Percentiles rank a stretch among this genome's conserved stretches.
These are phyloP conservation scores for Hemibagrus guttatus DNA, from an alignment of 2,797 vertebrate genomes.

Conservation along the genomic window DNA sequence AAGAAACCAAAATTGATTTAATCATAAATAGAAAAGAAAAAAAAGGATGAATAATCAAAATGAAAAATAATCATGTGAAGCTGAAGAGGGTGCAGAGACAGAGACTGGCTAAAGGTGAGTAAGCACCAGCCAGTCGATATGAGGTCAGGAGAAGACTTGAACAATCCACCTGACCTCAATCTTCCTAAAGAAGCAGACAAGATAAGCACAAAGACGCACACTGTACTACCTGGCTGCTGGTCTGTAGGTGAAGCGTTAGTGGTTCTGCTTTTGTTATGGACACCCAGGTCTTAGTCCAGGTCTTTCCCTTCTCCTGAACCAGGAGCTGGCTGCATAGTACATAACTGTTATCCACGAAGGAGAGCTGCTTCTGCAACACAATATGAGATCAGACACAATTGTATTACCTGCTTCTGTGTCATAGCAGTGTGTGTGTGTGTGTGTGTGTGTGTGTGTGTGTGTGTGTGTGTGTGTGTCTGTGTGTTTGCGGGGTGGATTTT, in stretches of 20 bases:
- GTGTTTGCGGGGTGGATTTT: too few species aligned
- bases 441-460: too few species aligned
- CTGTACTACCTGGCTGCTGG: slow-evolving; percentile 74
- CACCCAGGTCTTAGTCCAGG: slow-evolving; percentile 84
- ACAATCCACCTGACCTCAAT: slow-evolving; percentile 70
- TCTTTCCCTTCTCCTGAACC: slow-evolving; percentile 84
- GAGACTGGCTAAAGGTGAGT: background rate
- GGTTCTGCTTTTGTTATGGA: slow-evolving; percentile 81
- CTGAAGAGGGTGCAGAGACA: background rate
- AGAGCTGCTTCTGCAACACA: slow-evolving; percentile 74
- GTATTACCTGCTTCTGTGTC: background rate
- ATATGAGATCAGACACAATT: slow-evolving; percentile 6
- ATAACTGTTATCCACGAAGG: slow-evolving; percentile 75
- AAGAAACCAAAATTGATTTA: too few species aligned
- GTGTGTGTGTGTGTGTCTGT: too few species aligned
- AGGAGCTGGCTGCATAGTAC: slow-evolving; percentile 81
- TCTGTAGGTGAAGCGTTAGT: slow-evolving; percentile 81
- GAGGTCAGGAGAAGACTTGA: slow-evolving; percentile 56
- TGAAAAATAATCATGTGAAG: background rate
- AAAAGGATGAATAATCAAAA: background rate
- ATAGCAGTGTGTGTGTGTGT: background rate
- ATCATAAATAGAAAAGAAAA: background rate
- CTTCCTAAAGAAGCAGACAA: slow-evolving; percentile 19
- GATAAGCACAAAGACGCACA: slow-evolving; percentile 8
- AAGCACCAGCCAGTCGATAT: slow-evolving; percentile 24